Conservation (phyloP, 2,888 invertebrate species). For the Limnephilus lunatus region DNA sequence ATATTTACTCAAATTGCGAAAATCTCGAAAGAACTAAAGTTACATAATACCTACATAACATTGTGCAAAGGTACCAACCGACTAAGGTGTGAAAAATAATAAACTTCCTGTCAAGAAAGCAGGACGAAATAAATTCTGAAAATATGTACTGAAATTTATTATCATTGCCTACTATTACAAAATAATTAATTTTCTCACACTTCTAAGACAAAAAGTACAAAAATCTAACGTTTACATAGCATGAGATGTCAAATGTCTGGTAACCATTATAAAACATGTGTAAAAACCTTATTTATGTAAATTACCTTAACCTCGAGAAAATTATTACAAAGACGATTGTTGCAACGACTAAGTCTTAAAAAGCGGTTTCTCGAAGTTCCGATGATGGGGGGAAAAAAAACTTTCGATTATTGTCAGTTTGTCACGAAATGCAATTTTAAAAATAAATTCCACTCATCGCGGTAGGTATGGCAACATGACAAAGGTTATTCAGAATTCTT, state of each 20-base stretch:
- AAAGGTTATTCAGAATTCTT: slow-evolving; percentile 2
- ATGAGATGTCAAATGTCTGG: slow-evolving; percentile 13
- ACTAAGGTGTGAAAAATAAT: not conserved
- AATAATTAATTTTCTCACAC: not conserved
- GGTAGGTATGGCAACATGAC: not conserved
- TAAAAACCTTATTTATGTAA: slow-evolving; percentile 61
- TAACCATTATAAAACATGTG: slow-evolving; percentile 17
- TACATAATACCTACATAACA: no score
- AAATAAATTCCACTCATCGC: not conserved
- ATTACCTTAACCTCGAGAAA: slow-evolving; percentile 56
- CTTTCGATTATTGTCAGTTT: slow-evolving; percentile 49
- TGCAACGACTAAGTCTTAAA: slow-evolving; percentile 27
- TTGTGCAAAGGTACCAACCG: no score
- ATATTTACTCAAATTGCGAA: not conserved
- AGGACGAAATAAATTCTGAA: not conserved
- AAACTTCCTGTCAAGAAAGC: not conserved
- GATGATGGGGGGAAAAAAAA: slow-evolving; percentile 47
- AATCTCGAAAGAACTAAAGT: no score
- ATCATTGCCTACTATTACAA: not conserved
- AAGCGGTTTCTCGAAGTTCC: slow-evolving; percentile 14
- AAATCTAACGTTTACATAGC: not conserved
- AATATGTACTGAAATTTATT: no score
- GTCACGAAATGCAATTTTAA: slow-evolving; percentile 50
- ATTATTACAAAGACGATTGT: slow-evolving; percentile 54
- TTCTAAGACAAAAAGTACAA: not conserved